Evolutionary conservation across 64 coral and sea anemone genomes (phyloP), one percentile per base, ranked within the genome.

Genomic region (Montipora sp.): DNA sequence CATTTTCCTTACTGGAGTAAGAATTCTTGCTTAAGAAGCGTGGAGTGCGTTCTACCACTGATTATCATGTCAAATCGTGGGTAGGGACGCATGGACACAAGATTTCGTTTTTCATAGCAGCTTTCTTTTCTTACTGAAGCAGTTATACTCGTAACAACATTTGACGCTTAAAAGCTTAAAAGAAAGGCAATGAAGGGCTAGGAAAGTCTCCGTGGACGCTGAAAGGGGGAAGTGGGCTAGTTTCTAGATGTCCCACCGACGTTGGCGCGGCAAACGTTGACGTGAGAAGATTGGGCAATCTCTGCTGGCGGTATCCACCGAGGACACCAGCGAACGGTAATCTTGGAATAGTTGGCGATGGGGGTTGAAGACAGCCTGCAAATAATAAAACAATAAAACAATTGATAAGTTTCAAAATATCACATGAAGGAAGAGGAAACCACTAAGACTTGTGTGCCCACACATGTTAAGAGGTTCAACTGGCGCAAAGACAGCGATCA

Each of bases 301-400:
- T 15, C 11, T 85, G 82, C n/a, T 85, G 82, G 82, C 65, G 82
- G 66, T 71, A 85, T 0, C 61, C 61, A 22, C 65, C 50, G 1
- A 85, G 65, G 9, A 85, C 82, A 70, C 82, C 63, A 44, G 82
- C 66, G 43, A 85, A 85, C 0, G 82, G 82, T 13, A 85, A 8
- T 71, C 82, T 85, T 85, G 82, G 82, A 50, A 85, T 48, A 47
- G 63, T 47, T 10, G 82, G 82, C 2, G 82, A 85, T 49, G 82
- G 82, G 0, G 82, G 82, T 72, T 61, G 65, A 43, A 82, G 22
- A 72, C 65, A 85, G 16, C 82, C 82, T 85, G 46, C 2, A 18
- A 50, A 49, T 19, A 59, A 36, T 13, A 71, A 51, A 27, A 71
- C 10, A 73, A 16, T 6, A 49, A 59, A 73, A 16, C 3, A n/a